Evolutionary conservation across 2,113 vertebrate genomes (phyloP).

Genomic region (Genyomyrus donnyi): DNA sequence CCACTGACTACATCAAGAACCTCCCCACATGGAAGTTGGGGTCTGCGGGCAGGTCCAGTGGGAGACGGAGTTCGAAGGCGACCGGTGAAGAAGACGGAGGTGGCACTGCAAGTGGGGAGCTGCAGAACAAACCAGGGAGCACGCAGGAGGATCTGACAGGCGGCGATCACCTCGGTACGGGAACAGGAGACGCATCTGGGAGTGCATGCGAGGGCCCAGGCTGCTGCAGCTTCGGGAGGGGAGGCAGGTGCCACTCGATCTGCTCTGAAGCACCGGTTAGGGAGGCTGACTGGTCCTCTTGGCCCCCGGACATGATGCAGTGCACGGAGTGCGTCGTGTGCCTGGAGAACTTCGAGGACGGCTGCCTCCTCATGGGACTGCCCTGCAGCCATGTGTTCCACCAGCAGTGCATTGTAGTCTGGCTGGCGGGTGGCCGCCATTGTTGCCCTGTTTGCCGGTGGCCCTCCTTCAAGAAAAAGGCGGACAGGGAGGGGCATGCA

Average conservation of each 20-base stretch:
- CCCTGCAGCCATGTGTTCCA: slow-evolving; percentile 94
- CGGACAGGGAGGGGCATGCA: slow-evolving; percentile 47
- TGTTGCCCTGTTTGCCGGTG: slow-evolving; percentile 94
- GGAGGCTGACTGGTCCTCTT: slow-evolving; percentile 72
- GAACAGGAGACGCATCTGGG: slow-evolving; percentile 23
- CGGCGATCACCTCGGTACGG: slow-evolving; percentile 17
- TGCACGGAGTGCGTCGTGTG: slow-evolving; percentile 95
- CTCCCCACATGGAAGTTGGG: slow-evolving; percentile 83
- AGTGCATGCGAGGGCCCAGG: slow-evolving; percentile 37
- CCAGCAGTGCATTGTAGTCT: slow-evolving; percentile 89
- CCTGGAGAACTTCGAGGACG: slow-evolving; percentile 78
- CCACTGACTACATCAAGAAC: slow-evolving; percentile 86
- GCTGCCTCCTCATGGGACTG: slow-evolving; percentile 81
- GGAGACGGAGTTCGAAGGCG: not conserved
- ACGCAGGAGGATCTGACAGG: slow-evolving; percentile 40
- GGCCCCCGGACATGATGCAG: slow-evolving; percentile 74
- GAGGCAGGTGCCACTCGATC: slow-evolving; percentile 32
- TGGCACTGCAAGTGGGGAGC: slow-evolving; percentile 53
- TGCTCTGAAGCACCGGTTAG: slow-evolving; percentile 28
- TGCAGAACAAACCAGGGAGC: slow-evolving; percentile 53
- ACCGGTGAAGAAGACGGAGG: not conserved
- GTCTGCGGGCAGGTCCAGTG: slow-evolving; percentile 45
- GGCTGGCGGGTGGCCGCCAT: slow-evolving; percentile 81
- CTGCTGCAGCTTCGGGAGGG: not conserved
- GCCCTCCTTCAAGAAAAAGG: slow-evolving; percentile 90